Base-by-base conservation (phyloP, 1,140 invertebrate genomes). In the Hylaeus anthracinus region DNA sequence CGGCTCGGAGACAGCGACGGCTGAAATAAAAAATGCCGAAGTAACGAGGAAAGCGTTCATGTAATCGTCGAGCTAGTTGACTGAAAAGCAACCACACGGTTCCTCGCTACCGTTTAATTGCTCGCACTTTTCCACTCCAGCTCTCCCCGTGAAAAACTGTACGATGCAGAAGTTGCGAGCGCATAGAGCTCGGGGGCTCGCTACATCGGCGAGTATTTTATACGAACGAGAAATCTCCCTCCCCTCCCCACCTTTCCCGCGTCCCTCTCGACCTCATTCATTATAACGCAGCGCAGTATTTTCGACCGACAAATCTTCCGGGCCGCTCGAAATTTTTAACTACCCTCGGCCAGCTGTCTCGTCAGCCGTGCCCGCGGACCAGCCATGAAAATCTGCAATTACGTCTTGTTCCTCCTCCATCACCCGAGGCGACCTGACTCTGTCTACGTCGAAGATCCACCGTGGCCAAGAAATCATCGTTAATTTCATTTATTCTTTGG, bases 41-140 rank as follows among this genome's bases (percentile, higher is more conserved):
- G 77, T 79, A 79, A 73, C 61, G 77, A 73, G 77, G 72, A 61
- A 72, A 85, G 66, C 66, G 69, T 79, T 79, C 64, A 26, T 71
- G 72, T 85, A 87, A 85, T 87, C 83, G 81, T 71, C 70, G 66
- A 65, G 73, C 71, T 72, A 77, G 80, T 85, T 73, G 65, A 81
- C 74, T 77, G 79, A 81, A 81, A 77, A 70, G 73, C 79, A 77
- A 69, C 73, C 67, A 45, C 63, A 65, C 60, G 70, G 56, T 39
- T 73, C 65, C 66, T 72, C 79, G 70, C 70, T 66, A 75, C 76
- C 76, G 85, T 87, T 85, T 88, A 88, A 88, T 87, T 88, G 81
- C 81, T 72, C 56, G 72, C 79, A 77, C 77, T 76, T 82, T 84
- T 77, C 80, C 71, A 64, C 60, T 56, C 45, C 26, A 39, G 60